Evolutionary conservation across 2,113 vertebrate genomes (phyloP), one percentile per base, ranked within the genome.

Genomic region (Chascanopsetta lugubris): DNA sequence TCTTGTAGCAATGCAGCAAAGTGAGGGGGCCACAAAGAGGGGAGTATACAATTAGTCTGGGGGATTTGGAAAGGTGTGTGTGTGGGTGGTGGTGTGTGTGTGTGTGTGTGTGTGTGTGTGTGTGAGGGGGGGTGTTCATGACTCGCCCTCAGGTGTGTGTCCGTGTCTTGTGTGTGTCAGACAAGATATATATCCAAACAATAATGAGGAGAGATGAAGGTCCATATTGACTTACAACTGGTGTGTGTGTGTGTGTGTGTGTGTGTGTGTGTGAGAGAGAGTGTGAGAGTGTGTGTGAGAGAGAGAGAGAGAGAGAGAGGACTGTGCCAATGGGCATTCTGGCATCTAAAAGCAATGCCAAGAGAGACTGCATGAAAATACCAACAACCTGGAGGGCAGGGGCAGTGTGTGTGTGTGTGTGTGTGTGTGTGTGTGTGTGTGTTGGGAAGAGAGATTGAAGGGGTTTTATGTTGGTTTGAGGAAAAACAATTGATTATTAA

Each of bases 331-430:
- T 63, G 73, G 80, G 71, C 51, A 69, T 43, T 66, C 30, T 71
- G 77, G 77, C 73, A 64, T 69, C 76, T 80, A 69, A 78, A 69
- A 69, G 77, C 72, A 72, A 62, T 51, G 42, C 59, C 74, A 79
- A 68, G 49, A 72, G 62, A 77, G 27, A 66, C 67, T 64, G 68
- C 73, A 69, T 49, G 69, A 77, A 82, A 72, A 82, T 80, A 80
- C 56, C 30, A 27, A 72, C 78, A 82, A 65, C 50, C 87, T 72
- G 1, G 9, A 74, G 82, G 82, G 69, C 63, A 47, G 47, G 53
- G 67, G 36, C 70, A 67, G 53, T 59, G 65, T 8, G 2, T 77
- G 56, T 77, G 53, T 77, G 58, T 57, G 53, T 68, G 50, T 42
- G 12, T 40, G 20, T 51, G 54, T 27, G 18, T 61, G 38, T 72